Evolutionary conservation across 53 echinoderm and acorn worm genomes (phyloP).

Genomic region (Arbacia lixula): DNA sequence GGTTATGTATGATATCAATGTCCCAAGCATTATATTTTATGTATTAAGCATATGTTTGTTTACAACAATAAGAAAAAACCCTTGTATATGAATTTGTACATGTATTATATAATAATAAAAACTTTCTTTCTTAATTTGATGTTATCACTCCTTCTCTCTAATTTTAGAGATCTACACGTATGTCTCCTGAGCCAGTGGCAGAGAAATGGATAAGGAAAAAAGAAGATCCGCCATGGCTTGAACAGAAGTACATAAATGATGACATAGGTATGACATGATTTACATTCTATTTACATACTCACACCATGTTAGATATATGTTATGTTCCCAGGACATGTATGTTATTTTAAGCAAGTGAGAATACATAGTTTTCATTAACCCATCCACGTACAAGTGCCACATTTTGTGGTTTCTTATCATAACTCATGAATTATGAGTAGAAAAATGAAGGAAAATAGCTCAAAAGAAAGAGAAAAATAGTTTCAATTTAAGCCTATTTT

Average conservation of each 20-base stretch:
- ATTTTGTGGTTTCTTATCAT: no score
- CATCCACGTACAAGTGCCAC: no score
- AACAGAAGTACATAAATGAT: not conserved
- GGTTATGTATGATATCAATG: no score
- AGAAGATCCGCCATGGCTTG: not conserved
- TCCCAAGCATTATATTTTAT: no score
- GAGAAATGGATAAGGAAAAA: not conserved
- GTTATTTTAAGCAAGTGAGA: not conserved
- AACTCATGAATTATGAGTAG: no score
- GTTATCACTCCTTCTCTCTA: not conserved
- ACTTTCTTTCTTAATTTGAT: not conserved
- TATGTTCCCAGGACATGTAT: not conserved
- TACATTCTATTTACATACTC: not conserved
- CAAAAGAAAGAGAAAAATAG: no score
- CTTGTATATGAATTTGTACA: no score
- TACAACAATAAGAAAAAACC: no score
- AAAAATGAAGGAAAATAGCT: no score
- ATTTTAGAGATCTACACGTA: not conserved
- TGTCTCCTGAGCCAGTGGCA: not conserved
- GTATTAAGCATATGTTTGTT: no score
- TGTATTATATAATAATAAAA: no score
- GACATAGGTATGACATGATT: not conserved
- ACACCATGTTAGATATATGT: not conserved
- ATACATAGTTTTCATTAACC: not conserved
- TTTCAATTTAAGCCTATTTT: no score